Conservation (phyloP, 2,113 vertebrate species). For the Microcebus jonahi region DNA sequence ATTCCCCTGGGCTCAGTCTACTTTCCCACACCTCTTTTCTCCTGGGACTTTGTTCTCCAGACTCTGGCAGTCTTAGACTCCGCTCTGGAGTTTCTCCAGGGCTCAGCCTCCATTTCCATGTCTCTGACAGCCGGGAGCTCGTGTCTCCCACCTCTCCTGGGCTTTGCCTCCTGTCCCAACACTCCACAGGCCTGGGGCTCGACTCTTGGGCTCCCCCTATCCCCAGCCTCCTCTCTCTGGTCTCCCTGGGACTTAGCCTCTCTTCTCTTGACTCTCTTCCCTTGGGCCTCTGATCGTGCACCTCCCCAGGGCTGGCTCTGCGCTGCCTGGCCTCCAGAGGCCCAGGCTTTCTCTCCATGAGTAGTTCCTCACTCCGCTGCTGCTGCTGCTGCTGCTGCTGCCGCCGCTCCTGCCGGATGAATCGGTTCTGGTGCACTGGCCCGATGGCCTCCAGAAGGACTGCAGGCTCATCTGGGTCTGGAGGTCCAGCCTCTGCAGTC, state of each 20-base stretch:
- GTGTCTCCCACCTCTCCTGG: conserved; percentile 60
- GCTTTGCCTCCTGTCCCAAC: conserved; percentile 64
- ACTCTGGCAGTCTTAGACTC: conserved; percentile 36
- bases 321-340: conserved; percentile 59
- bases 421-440: conserved; percentile 90
- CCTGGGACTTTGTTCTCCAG: conserved; percentile 59
- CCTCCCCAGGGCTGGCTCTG: conserved; percentile 54
- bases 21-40: conserved; percentile 41
- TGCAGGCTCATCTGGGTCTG: conserved; percentile 72
- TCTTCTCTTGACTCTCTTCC: conserved; percentile 69
- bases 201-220: conserved; percentile 34
- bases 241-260: conserved; percentile 77
- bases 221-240: conserved; percentile 69
- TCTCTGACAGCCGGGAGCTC: conserved; percentile 75
- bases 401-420: conserved; percentile 87
- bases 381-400: conserved; percentile 75
- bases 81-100: conserved; percentile 53
- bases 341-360: conserved; percentile 72
- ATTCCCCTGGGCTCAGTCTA: conserved; percentile 50
- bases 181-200: conserved; percentile 48
- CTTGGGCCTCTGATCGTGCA: conserved; percentile 68
- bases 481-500: conserved; percentile 62
- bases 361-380: conserved; percentile 68
- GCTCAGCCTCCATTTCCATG: conserved; percentile 67
- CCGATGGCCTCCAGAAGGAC: conserved; percentile 88